A percentile compares a stretch with the other conserved stretches of the same genome.
phyloP scores from a whole-genome alignment of 1,140 invertebrate genomes.

The Nilaparvata lugens region DNA sequence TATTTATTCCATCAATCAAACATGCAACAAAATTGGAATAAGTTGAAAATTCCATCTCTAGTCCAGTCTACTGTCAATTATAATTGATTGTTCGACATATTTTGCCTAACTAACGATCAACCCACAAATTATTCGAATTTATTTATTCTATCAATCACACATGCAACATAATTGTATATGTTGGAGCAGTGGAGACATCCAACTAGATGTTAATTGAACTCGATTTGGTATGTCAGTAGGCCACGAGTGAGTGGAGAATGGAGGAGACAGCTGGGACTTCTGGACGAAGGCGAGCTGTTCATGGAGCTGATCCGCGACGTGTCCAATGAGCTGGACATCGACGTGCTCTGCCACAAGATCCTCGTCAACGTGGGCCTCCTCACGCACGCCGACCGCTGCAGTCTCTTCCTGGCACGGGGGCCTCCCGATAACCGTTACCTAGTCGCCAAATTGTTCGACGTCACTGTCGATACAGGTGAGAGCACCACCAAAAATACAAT shows the following conservation, averaged over 20 bases:
- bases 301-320: constrained; percentile 91
- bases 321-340: constrained; percentile 86
- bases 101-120: no score
- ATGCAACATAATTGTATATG: no score
- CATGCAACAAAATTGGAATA: no score
- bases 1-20: no score
- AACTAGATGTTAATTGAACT: no score
- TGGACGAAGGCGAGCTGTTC: constrained; percentile 74
- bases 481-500: background rate
- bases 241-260: constrained; percentile 25
- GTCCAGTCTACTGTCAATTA: no score
- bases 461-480: constrained; percentile 73
- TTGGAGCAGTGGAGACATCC: no score
- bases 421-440: constrained; percentile 63
- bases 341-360: constrained; percentile 89
- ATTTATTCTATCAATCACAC: no score
- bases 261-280: constrained; percentile 46
- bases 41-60: no score
- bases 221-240: constrained; percentile 11
- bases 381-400: constrained; percentile 77
- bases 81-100: no score
- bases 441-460: constrained; percentile 85
- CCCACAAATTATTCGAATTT: no score
- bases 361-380: constrained; percentile 81
- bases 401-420: constrained; percentile 78